These are phyloP conservation scores for Platanista minor DNA, from an alignment of 2,113 vertebrate species.

Conservation along the genomic window DNA sequence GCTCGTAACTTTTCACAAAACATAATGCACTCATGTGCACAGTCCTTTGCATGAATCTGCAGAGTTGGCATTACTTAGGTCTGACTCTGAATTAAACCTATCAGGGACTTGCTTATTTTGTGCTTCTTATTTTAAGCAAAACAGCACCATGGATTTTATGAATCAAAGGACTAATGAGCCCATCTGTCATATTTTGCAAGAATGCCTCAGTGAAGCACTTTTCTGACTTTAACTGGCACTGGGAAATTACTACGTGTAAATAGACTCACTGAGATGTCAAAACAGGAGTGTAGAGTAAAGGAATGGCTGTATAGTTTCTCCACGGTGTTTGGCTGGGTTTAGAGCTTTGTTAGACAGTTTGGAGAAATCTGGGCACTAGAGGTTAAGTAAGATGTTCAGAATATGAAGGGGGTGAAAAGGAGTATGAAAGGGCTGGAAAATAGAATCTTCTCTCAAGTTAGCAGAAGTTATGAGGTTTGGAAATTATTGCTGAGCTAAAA, in stretches of 20 bases:
- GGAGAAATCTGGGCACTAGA: neutral
- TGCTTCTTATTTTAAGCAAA: conserved; percentile 57
- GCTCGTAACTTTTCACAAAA: conserved; percentile 6
- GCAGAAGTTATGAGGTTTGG: neutral
- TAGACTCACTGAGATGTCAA: conserved; percentile 52
- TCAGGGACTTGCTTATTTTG: conserved; percentile 48
- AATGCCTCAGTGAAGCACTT: conserved; percentile 51
- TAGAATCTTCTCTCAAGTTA: neutral
- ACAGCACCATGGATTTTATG: conserved; percentile 49
- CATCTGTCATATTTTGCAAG: conserved; percentile 67
- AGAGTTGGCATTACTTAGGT: conserved; percentile 30
- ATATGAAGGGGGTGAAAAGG: neutral
- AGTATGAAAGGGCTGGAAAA: neutral
- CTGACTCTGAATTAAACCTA: conserved; percentile 60
- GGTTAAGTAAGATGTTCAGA: neutral
- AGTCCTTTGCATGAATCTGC: neutral
- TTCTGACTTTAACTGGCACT: conserved; percentile 45
- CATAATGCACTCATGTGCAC: neutral
- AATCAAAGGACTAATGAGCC: conserved; percentile 68
- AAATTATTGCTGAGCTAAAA: neutral
- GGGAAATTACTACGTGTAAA: conserved; percentile 63
- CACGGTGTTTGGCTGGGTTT: neutral
- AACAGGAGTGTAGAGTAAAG: neutral
- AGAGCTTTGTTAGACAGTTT: neutral
- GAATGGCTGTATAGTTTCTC: neutral